Evolutionary conservation across 2,888 invertebrate species (phyloP), one percentile per base, ranked within the genome.

Genomic region (Elmis aenea): DNA sequence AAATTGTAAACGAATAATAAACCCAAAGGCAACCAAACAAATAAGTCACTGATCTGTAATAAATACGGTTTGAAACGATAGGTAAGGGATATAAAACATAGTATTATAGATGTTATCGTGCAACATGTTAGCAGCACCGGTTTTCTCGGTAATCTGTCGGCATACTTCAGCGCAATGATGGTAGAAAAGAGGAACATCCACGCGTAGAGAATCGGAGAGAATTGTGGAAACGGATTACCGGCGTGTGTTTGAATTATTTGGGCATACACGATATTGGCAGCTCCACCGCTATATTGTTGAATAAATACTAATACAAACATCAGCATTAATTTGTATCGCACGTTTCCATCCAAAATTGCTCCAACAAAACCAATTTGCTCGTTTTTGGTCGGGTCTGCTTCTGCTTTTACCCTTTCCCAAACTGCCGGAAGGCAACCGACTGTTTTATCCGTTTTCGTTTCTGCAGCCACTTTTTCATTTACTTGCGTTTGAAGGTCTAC

Each of bases 241-340:
- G 46, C 39, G 1, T 38, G 29, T 2, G 23, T 42, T 29, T 51
- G 50, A 14, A 53, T 50, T n/a, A 53, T 47, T 24, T 51, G 46
- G 14, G 48, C 42, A 16, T 49, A 53, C 5, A 53, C 46, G 3
- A 53, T 36, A 26, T 48, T 46, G 3, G 53, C 45, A 0, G 53
- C 44, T 6, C 50, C 53, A 0, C 53, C 51, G 2, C 43, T 39
- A 22, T 50, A 51, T 35, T 51, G 51, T 26, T 51, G 51, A 9
- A 46, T 32, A 27, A 50, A 48, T 5, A 51, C 39, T 3, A 51
- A 26, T 6, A 53, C 13, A 26, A 48, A 44, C n/a, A 50, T 40
- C 6, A 53, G 6, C 5, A 50, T 16, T n/a, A 51, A 26, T 2
- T 27, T 30, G n/a, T 48, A 45, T 3, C 50, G 38, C 20, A 33